These are phyloP conservation scores for Vidua chalybeata DNA, from an alignment of 2,113 vertebrate genomes.

Conservation along the genomic window DNA sequence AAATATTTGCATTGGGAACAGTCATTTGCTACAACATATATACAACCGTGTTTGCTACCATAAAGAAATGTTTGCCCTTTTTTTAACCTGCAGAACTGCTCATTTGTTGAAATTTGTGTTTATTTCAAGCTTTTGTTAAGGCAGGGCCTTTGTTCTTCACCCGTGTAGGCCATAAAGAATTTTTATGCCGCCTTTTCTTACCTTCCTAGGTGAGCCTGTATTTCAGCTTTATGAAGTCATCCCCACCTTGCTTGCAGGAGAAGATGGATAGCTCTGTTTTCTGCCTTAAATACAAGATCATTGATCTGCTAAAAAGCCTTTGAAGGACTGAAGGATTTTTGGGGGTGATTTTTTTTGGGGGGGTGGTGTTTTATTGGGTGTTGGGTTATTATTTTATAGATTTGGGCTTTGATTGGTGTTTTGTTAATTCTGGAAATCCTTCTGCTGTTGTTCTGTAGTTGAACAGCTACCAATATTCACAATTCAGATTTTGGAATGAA, in stretches of 20 bases:
- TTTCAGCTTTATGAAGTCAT: neutral
- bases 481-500: neutral
- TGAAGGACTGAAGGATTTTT: neutral
- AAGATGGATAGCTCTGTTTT: neutral
- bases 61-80: neutral
- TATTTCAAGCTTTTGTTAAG: neutral
- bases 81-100: neutral
- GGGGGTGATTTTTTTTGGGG: too few species aligned
- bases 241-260: neutral
- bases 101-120: neutral
- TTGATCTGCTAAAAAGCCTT: neutral
- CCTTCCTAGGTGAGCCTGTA: neutral
- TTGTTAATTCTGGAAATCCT: neutral
- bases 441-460: conserved; percentile 20
- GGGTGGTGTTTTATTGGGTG: neutral
- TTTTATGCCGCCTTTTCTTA: neutral
- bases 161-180: neutral
- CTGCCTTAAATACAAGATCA: neutral
- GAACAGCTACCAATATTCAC: neutral
- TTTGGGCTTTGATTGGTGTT: neutral
- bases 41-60: fast-evolving
- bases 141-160: neutral
- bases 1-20: neutral
- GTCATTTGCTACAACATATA: neutral
- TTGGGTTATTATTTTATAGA: neutral